Base-by-base conservation (phyloP, 2,888 invertebrate species). In the Meteorus cinctellus region DNA sequence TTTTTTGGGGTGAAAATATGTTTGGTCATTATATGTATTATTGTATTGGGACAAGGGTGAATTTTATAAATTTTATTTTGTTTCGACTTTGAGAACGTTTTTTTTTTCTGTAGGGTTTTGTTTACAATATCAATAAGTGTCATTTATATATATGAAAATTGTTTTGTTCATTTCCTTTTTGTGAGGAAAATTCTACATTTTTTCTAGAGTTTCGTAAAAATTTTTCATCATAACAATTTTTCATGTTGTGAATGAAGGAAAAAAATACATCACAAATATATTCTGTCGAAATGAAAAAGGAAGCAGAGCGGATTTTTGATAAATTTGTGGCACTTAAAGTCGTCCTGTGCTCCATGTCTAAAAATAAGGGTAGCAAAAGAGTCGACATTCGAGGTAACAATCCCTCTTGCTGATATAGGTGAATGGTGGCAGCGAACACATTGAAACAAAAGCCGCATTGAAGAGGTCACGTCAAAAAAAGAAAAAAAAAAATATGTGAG, bases 361-460 rank as follows among this genome's bases (percentile, higher is more conserved):
- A 48, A 48, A 48, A 48, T 4, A 14, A 48, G n/a, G 48, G 48
- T 48, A 8, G 12, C n/a, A 81, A 82, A 83, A 83, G 34, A 34
- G 82, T 77, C 81, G 79, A 71, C 75, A 74, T 83, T 80, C 73
- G 78, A 81, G 81, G 81, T 81, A 78, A 77, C 82, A 79, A 80
- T 74, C 8, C 16, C 34, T n/a, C n/a, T n/a, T 2, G 5, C 16
- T 48, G 48, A 48, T n/a, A 19, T 55, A 55, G 6, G 10, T 19
- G 55, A 19, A 41, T 8, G 24, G 19, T 55, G 55, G 55, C 41
- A 36, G 19, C 36, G 65, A n/a, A 41, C 41, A 66, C 48, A 71
- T 68, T 74, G 83, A 84, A 84, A 85, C 83, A 85, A 86, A 86
- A 86, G 83, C 81, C 80, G 60, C 79, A 76, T 75, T 60, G 80